A percentile compares a stretch with the other conserved stretches of the same genome.
Conservation (phyloP, 2,113 vertebrate genomes). For the Gulo gulo region DNA sequence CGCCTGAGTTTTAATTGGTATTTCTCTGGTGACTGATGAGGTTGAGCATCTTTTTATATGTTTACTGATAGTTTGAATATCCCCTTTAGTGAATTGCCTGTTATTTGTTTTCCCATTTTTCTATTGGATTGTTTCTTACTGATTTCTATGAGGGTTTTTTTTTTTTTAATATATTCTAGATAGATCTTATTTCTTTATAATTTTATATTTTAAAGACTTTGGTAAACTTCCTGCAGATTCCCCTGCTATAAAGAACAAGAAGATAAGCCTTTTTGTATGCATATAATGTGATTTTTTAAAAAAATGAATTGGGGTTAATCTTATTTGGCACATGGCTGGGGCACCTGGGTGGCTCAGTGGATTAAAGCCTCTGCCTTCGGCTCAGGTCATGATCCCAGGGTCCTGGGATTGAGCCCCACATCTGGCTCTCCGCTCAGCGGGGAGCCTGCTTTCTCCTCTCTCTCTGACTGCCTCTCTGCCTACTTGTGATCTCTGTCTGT, state of each 20-base stretch:
- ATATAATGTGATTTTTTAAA: background rate
- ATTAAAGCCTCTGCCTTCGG: too few species aligned
- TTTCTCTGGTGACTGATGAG: too few species aligned
- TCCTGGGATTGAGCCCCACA: too few species aligned
- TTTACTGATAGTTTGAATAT: background rate
- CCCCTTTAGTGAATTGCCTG: background rate
- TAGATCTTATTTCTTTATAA: background rate
- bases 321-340: background rate
- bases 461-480: too few species aligned
- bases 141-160: background rate
- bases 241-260: background rate
- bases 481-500: too few species aligned
- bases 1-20: too few species aligned
- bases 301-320: background rate
- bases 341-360: too few species aligned
- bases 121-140: background rate
- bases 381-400: too few species aligned
- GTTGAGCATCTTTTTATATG: background rate
- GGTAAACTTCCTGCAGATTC: background rate
- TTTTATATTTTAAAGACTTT: background rate
- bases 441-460: too few species aligned
- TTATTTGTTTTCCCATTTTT: conserved; percentile 24
- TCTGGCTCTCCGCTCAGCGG: too few species aligned
- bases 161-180: background rate
- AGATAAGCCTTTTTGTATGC: background rate